Percentiles rank a stretch among this genome's conserved stretches.
These are phyloP conservation scores for Paratilapia polleni DNA, from an alignment of 2,113 vertebrate species.

Conservation along the genomic window DNA sequence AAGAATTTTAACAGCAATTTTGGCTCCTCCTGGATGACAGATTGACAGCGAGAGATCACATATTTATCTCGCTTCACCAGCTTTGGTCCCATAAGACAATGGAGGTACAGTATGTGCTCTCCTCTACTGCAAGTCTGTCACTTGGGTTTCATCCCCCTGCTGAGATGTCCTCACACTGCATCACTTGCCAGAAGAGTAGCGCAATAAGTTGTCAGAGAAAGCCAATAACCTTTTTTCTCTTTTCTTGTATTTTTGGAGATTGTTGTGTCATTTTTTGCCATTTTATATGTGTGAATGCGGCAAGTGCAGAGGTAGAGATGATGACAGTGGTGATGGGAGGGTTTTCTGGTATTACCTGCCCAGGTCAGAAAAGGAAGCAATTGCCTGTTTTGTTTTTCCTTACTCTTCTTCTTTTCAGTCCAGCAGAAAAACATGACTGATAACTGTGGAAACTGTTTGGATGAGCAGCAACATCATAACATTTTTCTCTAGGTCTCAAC, in stretches of 20 bases:
- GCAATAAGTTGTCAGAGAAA: constrained; percentile 42
- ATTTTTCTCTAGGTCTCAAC: background rate
- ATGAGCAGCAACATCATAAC: background rate
- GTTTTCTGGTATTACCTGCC: constrained; percentile 35
- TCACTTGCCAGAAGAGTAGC: constrained; percentile 31
- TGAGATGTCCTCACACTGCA: constrained; percentile 28
- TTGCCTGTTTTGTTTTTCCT: constrained; percentile 14
- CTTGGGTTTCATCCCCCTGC: constrained; percentile 30
- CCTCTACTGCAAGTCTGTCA: constrained; percentile 6
- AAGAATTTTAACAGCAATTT: constrained; percentile 30
- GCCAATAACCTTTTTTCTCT: constrained; percentile 32
- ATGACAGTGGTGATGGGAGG: constrained; percentile 38
- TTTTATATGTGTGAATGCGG: constrained; percentile 12
- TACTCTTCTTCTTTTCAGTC: background rate
- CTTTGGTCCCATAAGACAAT: constrained; percentile 40
- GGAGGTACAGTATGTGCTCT: constrained; percentile 22
- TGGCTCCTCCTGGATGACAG: constrained; percentile 37
- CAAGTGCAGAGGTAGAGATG: constrained; percentile 6
- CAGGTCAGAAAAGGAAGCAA: constrained; percentile 42
- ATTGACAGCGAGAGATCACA: constrained; percentile 52
- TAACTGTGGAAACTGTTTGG: constrained; percentile 23
- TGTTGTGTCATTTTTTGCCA: constrained; percentile 21
- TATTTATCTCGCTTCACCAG: constrained; percentile 45
- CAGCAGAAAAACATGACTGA: constrained; percentile 43
- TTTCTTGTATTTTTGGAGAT: constrained; percentile 23